A percentile compares a stretch with the other conserved stretches of the same genome.
These are phyloP conservation scores for Boulengeromyrus knoepffleri DNA, from an alignment of 2,113 vertebrate species.

Conservation along the genomic window DNA sequence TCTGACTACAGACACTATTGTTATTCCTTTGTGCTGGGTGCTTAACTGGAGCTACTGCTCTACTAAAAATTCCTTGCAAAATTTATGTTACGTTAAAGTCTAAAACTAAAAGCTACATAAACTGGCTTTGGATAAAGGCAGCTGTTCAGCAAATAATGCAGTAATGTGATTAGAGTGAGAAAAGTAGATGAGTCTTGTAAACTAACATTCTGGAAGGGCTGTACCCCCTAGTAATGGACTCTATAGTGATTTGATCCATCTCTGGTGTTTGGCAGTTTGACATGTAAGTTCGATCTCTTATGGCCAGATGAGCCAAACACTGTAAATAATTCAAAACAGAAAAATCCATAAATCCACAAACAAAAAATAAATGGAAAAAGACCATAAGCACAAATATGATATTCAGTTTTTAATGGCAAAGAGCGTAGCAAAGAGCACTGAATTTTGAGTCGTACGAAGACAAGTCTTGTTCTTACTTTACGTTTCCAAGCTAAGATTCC, in stretches of 20 bases:
- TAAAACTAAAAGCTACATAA: background rate
- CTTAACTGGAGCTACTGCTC: background rate
- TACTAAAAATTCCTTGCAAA: background rate
- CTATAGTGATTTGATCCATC: background rate
- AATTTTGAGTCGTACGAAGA: no score
- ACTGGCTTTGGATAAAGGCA: background rate
- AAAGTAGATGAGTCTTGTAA: background rate
- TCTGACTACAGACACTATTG: no score
- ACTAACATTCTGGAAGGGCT: background rate
- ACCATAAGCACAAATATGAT: background rate
- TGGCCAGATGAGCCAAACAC: background rate
- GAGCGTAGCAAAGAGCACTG: no score
- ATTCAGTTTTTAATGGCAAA: background rate
- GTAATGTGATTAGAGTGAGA: background rate
- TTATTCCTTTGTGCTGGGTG: background rate
- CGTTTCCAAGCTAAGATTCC: background rate
- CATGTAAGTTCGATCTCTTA: background rate
- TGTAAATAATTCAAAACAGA: background rate
- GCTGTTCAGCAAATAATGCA: background rate
- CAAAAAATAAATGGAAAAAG: background rate
- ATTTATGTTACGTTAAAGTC: background rate
- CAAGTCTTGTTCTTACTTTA: background rate
- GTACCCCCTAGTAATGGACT: background rate
- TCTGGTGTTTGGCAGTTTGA: background rate
- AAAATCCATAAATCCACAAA: background rate